Evolutionary conservation across 2,888 invertebrate species (phyloP).

Genomic region (Parasteatoda lunata): DNA sequence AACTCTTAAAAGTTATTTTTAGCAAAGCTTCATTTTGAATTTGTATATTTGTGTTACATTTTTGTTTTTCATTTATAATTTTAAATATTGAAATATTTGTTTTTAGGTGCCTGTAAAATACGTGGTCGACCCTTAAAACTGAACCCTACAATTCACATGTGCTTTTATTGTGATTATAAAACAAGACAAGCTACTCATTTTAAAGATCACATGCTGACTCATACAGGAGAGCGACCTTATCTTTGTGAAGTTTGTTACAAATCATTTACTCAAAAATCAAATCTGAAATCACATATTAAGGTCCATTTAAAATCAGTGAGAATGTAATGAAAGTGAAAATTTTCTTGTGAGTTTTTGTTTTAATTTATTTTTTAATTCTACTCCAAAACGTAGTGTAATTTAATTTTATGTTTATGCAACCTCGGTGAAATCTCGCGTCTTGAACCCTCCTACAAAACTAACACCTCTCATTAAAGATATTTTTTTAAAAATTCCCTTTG

Average conservation of each 20-base stretch:
- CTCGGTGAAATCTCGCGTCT: no score
- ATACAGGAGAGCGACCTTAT: conserved; percentile 15
- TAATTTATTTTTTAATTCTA: neutral
- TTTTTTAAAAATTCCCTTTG: no score
- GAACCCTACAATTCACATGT: neutral
- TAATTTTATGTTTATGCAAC: neutral
- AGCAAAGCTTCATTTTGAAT: neutral
- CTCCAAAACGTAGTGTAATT: neutral
- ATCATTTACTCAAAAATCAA: conserved; percentile 29
- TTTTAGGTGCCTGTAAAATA: no score
- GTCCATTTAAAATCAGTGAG: neutral
- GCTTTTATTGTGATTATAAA: conserved; percentile 4
- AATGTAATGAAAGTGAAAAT: neutral
- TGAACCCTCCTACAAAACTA: no score
- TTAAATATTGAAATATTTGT: neutral
- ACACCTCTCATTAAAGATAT: no score
- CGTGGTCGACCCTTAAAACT: no score
- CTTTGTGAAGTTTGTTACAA: conserved; percentile 12
- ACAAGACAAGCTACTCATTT: neutral
- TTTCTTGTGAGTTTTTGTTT: neutral
- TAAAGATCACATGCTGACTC: conserved; percentile 15
- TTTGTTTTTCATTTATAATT: neutral
- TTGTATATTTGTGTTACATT: neutral
- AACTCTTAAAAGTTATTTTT: neutral
- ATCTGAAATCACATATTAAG: conserved; percentile 16